Evolutionary conservation across 30 jellyfish, hydroid and myxozoan species (phyloP).

Genomic region (Aurelia sp.): DNA sequence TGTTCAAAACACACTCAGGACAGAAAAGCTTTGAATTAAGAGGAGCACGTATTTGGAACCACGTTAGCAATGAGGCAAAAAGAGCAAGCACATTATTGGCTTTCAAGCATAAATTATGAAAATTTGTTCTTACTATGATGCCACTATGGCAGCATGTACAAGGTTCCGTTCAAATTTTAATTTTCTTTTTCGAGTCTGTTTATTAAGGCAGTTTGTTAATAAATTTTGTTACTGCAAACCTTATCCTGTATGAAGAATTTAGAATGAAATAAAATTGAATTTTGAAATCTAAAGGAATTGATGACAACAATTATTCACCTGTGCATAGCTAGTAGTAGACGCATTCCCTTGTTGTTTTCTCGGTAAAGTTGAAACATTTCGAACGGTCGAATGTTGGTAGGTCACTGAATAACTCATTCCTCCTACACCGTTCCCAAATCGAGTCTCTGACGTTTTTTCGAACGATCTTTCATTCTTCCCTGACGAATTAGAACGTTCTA

Average conservation of each 20-base stretch:
- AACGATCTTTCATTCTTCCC: constrained; percentile 53
- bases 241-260: background rate
- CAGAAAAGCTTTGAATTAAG: too few species aligned
- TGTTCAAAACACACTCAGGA: too few species aligned
- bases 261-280: background rate
- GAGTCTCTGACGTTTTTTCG: constrained; percentile 57
- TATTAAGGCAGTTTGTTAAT: background rate
- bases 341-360: constrained; percentile 48
- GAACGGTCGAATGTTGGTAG: constrained; percentile 86
- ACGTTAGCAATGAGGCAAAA: background rate
- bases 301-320: constrained; percentile 29
- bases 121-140: too few species aligned
- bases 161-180: too few species aligned
- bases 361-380: constrained; percentile 75
- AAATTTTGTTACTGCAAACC: background rate
- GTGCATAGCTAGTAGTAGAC: constrained; percentile 32
- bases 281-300: background rate
- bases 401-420: constrained; percentile 73
- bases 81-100: background rate
- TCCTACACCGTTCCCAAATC: constrained; percentile 32
- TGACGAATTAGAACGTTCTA: constrained; percentile 52
- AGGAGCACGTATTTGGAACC: too few species aligned
- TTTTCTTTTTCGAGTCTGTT: too few species aligned
- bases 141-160: too few species aligned
- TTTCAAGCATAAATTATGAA: background rate